Percentiles rank a stretch among this genome's conserved stretches.
Conservation (phyloP, 2,797 vertebrate genomes). For the Enteromius paludinosus region DNA sequence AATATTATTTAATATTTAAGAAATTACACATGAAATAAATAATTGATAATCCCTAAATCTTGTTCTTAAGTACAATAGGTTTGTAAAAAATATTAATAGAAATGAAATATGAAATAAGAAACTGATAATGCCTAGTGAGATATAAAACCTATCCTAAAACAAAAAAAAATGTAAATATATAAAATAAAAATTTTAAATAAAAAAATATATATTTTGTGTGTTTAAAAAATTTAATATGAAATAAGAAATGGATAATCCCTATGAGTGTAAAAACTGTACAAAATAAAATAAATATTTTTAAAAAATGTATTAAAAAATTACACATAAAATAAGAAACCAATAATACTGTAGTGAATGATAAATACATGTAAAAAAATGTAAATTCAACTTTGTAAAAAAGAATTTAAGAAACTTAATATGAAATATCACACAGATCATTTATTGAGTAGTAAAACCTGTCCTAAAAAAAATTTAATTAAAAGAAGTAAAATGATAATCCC, state of each 20-base stretch:
- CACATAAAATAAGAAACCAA: background rate
- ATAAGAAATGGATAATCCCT: background rate
- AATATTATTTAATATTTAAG: too few relatives aligned
- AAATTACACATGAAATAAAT: background rate
- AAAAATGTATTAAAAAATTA: background rate
- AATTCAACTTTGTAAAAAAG: background rate
- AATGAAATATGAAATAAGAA: background rate
- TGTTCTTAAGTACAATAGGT: background rate
- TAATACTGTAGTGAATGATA: background rate
- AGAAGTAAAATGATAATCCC: background rate
- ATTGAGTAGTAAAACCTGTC: background rate
- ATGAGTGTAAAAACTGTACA: background rate
- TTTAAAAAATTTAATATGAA: background rate
- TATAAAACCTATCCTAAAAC: background rate
- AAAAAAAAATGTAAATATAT: background rate
- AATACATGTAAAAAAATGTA: background rate
- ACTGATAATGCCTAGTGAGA: background rate
- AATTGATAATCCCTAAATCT: background rate
- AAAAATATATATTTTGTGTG: too few relatives aligned
- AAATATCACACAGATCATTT: background rate
- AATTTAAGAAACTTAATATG: background rate
- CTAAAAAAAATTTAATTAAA: background rate
- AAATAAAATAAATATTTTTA: background rate
- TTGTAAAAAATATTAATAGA: background rate
- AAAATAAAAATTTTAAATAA: background rate